phyloP scores from a whole-genome alignment of 1,140 invertebrate species.

The Apis dorsata region DNA sequence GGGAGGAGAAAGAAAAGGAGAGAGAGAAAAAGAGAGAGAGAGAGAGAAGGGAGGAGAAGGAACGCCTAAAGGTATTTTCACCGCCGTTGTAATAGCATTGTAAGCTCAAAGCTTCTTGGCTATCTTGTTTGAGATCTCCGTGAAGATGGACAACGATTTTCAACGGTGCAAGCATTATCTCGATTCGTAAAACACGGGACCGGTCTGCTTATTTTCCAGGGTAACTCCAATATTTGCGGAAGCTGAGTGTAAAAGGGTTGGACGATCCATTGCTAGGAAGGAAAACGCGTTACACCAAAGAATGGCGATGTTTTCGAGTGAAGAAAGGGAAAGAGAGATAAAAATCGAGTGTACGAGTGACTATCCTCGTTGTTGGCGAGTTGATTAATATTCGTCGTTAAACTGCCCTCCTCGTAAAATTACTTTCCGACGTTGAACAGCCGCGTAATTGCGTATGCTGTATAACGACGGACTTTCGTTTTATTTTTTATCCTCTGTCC shows the following conservation, averaged over 20 bases:
- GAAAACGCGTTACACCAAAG: conserved; percentile 27
- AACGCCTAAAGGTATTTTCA: conserved; percentile 33
- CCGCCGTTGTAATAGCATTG: conserved; percentile 42
- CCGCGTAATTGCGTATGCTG: conserved; percentile 16
- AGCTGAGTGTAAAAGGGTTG: not conserved
- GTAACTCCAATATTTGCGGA: conserved; percentile 43
- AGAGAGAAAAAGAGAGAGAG: not conserved
- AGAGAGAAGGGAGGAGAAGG: not conserved
- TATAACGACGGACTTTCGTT: conserved; percentile 6
- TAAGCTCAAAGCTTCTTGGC: not conserved
- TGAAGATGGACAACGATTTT: conserved; percentile 27
- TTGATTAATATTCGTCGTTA: conserved; percentile 44
- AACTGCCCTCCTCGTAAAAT: conserved; percentile 31
- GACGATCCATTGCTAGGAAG: not conserved
- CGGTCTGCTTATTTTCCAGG: conserved; percentile 34
- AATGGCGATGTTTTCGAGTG: not conserved
- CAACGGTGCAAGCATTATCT: not conserved
- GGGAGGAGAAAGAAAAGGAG: not conserved
- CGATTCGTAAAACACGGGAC: conserved; percentile 9
- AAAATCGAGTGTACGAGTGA: conserved; percentile 8
- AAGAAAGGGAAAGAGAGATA: not conserved
- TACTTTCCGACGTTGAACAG: conserved; percentile 23
- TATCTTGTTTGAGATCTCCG: conserved; percentile 47
- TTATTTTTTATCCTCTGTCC: too few relatives aligned
- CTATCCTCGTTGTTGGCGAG: conserved; percentile 15